phyloP scores from a whole-genome alignment of 2,888 invertebrate species.

The Dorcus hopei region DNA sequence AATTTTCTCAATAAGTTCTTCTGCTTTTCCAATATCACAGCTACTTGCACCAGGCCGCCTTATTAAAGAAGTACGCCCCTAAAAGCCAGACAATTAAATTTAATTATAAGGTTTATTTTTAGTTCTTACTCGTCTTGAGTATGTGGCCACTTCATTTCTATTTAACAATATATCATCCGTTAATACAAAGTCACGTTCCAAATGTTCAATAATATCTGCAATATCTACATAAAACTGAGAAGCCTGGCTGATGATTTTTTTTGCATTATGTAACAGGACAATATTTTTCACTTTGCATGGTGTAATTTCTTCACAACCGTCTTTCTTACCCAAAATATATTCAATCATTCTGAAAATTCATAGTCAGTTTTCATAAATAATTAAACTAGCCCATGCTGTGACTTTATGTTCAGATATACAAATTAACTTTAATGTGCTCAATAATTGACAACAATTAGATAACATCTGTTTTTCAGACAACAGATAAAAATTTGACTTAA shows the following conservation, averaged over 20 bases:
- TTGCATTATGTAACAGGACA: slow-evolving; percentile 40
- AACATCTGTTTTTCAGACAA: too few relatives aligned
- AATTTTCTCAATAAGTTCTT: slow-evolving; percentile 30
- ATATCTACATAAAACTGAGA: slow-evolving; percentile 43
- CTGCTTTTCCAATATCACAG: slow-evolving; percentile 16
- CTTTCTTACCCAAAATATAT: slow-evolving; percentile 12
- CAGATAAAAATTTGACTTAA: too few relatives aligned
- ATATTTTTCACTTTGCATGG: slow-evolving; percentile 40
- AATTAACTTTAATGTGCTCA: neutral
- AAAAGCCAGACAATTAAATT: too few relatives aligned
- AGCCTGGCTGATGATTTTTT: slow-evolving; percentile 39
- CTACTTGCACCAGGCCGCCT: neutral
- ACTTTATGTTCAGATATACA: neutral
- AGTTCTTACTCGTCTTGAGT: too few relatives aligned
- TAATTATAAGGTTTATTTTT: too few relatives aligned
- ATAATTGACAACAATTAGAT: too few relatives aligned
- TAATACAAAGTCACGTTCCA: too few relatives aligned
- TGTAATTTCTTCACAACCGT: slow-evolving; percentile 18
- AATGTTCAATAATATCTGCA: slow-evolving; percentile 37
- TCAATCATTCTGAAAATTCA: slow-evolving; percentile 18
- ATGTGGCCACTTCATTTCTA: too few relatives aligned
- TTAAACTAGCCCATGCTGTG: too few relatives aligned
- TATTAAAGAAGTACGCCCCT: slow-evolving; percentile 30
- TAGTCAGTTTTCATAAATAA: too few relatives aligned
- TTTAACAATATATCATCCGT: too few relatives aligned